phyloP scores from a whole-genome alignment of 2,113 vertebrate genomes.

The Oenanthe melanoleuca region DNA sequence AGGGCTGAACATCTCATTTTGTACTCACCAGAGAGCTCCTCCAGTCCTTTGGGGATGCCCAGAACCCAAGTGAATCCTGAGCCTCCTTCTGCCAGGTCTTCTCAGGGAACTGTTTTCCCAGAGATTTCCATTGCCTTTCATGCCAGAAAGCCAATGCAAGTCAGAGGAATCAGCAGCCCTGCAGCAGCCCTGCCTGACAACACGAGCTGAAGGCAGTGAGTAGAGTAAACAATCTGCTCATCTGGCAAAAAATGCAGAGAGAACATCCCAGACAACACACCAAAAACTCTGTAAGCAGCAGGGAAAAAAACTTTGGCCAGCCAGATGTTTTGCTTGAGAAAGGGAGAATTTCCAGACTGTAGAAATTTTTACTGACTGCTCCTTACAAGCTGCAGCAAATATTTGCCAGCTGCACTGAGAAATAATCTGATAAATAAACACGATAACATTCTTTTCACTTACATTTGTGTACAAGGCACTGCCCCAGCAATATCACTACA shows the following conservation, averaged over 20 bases:
- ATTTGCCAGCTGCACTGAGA: neutral
- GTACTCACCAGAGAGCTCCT: neutral
- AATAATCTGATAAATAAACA: slow-evolving; percentile 31
- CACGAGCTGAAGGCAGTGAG: neutral
- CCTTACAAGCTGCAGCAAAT: slow-evolving; percentile 6
- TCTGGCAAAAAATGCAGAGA: neutral
- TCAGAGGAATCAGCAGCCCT: neutral
- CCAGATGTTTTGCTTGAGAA: neutral
- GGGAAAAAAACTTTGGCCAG: neutral
- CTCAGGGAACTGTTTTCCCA: neutral
- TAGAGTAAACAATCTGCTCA: neutral
- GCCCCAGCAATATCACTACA: neutral
- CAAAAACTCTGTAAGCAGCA: neutral
- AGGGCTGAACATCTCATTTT: neutral
- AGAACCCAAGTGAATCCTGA: neutral
- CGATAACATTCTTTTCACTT: neutral
- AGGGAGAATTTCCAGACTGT: neutral
- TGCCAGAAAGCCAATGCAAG: neutral
- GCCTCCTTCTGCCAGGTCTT: neutral
- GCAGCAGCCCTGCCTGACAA: neutral
- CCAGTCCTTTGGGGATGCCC: neutral
- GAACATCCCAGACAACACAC: neutral
- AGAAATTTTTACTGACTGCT: neutral
- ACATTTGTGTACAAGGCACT: neutral
- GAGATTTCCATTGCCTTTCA: rapidly evolving